These are phyloP conservation scores for Prunella strophiata DNA, from an alignment of 2,797 vertebrate genomes.

Conservation along the genomic window DNA sequence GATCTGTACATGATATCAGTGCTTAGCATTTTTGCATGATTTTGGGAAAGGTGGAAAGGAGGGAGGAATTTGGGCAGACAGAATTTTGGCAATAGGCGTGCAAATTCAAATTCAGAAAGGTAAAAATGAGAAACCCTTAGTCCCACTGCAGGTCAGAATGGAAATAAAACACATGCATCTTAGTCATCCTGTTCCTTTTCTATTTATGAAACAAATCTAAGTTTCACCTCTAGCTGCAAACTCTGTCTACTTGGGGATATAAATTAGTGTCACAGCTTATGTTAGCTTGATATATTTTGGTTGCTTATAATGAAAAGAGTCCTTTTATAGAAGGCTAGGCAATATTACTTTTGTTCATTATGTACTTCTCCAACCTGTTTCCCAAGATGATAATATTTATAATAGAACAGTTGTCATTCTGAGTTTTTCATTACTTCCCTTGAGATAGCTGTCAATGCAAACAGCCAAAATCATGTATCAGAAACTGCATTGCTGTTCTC, in stretches of 20 bases:
- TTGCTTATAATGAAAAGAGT: not conserved
- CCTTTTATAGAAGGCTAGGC: not conserved
- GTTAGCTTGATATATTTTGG: not conserved
- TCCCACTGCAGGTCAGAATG: not conserved
- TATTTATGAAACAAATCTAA: slow-evolving; percentile 19
- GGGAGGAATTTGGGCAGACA: not conserved
- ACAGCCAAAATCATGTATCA: not conserved
- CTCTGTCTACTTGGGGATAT: not conserved
- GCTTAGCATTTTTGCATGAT: not conserved
- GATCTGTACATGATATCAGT: not conserved
- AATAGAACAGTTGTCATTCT: not conserved
- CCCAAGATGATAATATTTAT: not conserved
- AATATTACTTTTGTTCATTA: not conserved
- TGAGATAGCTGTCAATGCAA: not conserved
- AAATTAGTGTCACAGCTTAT: slow-evolving; percentile 34
- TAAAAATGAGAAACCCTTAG: not conserved
- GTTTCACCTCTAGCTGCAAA: slow-evolving; percentile 19
- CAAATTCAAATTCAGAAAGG: not conserved
- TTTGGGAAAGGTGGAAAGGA: not conserved
- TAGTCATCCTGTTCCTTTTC: not conserved
- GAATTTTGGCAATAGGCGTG: not conserved
- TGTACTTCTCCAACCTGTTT: not conserved
- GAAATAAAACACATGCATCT: not conserved
- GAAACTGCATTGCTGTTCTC: slow-evolving; percentile 12
- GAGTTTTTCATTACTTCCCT: slow-evolving; percentile 11